Conservation (phyloP, 2,113 vertebrate genomes). For the Mesocricetus auratus region DNA sequence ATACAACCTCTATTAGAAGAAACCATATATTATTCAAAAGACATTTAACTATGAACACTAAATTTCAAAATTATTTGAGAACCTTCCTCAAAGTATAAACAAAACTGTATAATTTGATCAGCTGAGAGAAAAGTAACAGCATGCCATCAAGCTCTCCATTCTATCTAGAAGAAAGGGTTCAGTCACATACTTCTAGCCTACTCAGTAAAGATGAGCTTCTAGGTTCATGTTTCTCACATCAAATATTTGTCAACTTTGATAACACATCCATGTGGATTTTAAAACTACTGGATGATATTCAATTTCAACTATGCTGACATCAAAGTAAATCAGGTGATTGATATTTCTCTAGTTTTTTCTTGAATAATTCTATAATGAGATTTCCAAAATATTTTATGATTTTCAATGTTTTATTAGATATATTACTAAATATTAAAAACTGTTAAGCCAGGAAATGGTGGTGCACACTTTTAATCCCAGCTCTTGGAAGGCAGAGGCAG, state of each 20-base stretch:
- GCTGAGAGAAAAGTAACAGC: neutral
- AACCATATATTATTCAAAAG: neutral
- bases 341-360: neutral
- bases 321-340: neutral
- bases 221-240: neutral
- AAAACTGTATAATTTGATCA: neutral
- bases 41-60: neutral
- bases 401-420: neutral
- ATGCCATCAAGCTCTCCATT: neutral
- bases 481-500: no score
- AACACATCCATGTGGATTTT: neutral
- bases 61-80: neutral
- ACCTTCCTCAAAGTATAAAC: neutral
- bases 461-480: no score
- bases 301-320: neutral
- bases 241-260: neutral
- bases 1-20: neutral
- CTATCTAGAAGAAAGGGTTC: neutral
- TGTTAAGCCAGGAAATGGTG: neutral
- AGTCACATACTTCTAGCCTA: neutral
- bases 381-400: neutral
- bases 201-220: neutral
- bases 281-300: neutral
- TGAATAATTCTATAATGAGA: neutral
- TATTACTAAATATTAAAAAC: neutral